These are phyloP conservation scores for Embidobia sp. DNA, from an alignment of 2,888 invertebrate genomes.

Conservation along the genomic window DNA sequence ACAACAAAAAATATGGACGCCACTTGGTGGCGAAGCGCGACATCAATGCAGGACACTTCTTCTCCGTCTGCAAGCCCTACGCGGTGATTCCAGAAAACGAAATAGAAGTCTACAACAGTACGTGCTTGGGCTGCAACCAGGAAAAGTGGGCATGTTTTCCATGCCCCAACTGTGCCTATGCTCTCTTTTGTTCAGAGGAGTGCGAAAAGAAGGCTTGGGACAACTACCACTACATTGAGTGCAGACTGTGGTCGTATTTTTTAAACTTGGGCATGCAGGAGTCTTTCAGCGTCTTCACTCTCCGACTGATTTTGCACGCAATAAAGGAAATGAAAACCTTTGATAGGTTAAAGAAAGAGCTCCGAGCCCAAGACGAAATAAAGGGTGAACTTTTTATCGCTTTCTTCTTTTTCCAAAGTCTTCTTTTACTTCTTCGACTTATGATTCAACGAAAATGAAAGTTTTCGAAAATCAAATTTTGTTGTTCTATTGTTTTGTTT, in stretches of 20 bases:
- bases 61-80: neutral
- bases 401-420: no score
- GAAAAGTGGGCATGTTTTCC: neutral
- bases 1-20: neutral
- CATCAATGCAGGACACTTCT: neutral
- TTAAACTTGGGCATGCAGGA: neutral
- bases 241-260: neutral
- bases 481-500: no score
- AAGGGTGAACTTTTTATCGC: conserved; percentile 4
- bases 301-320: neutral
- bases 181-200: conserved; percentile 1
- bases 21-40: neutral
- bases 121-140: neutral
- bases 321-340: conserved; percentile 1
- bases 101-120: neutral
- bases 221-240: neutral
- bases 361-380: neutral
- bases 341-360: neutral
- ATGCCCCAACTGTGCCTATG: neutral
- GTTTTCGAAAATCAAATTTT: no score
- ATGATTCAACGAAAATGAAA: no score
- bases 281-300: neutral
- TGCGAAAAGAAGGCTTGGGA: neutral
- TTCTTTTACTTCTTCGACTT: no score
- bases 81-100: neutral